Percentiles rank a stretch among this genome's conserved stretches.
phyloP scores from a whole-genome alignment of 2,797 vertebrate species.

The Bradypodion ventrale region DNA sequence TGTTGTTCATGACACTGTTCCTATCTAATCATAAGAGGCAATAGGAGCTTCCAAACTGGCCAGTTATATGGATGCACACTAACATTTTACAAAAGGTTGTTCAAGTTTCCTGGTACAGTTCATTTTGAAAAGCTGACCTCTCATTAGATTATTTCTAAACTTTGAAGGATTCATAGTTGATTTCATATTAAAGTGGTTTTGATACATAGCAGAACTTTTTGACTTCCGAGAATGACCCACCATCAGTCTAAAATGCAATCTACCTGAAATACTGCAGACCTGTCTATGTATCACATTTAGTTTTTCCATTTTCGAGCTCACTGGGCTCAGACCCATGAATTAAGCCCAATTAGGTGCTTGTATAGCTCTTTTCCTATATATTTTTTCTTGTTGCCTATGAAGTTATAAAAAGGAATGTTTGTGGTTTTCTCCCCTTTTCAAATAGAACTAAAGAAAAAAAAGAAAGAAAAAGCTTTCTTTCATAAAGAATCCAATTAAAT shows the following conservation, averaged over 20 bases:
- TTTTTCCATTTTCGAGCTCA: not conserved
- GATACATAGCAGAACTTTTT: not conserved
- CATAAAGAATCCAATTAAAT: constrained; percentile 6
- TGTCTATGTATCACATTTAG: not conserved
- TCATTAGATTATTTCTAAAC: not conserved
- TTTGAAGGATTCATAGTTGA: not conserved
- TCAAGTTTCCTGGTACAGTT: not conserved
- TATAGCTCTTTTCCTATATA: not conserved
- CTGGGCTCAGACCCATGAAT: not conserved
- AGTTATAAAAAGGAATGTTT: constrained; percentile 1
- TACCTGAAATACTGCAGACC: not conserved
- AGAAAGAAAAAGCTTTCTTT: not conserved
- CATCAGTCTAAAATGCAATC: not conserved
- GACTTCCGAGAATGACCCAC: not conserved
- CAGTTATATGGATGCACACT: not conserved
- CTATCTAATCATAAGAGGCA: not conserved
- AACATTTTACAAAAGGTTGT: not conserved
- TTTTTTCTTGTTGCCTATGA: not conserved
- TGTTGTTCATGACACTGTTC: not conserved
- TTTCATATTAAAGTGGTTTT: not conserved
- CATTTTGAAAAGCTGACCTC: not conserved
- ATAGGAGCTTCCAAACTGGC: not conserved
- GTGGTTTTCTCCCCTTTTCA: not conserved
- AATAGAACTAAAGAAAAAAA: not conserved
- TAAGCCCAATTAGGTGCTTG: not conserved